These are phyloP conservation scores for Artibeus jamaicensis DNA, from an alignment of 2,797 vertebrate species.

Conservation along the genomic window DNA sequence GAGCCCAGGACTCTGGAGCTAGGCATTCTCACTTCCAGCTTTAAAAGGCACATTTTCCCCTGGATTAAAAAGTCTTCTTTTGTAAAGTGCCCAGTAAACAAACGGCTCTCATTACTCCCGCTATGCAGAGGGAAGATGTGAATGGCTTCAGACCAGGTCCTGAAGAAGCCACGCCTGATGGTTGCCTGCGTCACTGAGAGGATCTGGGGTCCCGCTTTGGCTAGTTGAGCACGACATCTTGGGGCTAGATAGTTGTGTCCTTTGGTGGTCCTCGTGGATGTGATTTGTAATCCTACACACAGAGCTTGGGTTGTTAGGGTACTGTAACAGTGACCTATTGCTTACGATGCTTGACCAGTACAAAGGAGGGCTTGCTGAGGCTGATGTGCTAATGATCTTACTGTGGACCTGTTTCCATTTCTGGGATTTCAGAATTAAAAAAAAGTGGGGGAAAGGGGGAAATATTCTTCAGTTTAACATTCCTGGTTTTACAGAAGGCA, in stretches of 20 bases:
- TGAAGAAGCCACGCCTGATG: not conserved
- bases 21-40: not conserved
- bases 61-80: not conserved
- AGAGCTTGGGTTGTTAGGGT: not conserved
- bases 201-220: not conserved
- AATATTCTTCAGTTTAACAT: constrained; percentile 49
- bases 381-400: not conserved
- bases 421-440: not conserved
- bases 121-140: not conserved
- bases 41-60: not conserved
- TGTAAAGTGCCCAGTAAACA: not conserved
- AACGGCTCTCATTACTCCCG: not conserved
- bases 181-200: not conserved
- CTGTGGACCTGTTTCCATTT: not conserved
- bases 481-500: constrained; percentile 64
- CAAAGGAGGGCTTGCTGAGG: not conserved
- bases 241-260: not conserved
- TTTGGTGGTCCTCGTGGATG: not conserved
- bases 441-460: not conserved
- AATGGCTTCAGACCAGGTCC: not conserved
- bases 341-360: not conserved
- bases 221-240: not conserved
- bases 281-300: not conserved
- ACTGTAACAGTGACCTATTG: not conserved
- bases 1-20: not conserved